These are phyloP conservation scores for Agapornis roseicollis DNA, from an alignment of 2,113 vertebrate genomes.

Conservation along the genomic window DNA sequence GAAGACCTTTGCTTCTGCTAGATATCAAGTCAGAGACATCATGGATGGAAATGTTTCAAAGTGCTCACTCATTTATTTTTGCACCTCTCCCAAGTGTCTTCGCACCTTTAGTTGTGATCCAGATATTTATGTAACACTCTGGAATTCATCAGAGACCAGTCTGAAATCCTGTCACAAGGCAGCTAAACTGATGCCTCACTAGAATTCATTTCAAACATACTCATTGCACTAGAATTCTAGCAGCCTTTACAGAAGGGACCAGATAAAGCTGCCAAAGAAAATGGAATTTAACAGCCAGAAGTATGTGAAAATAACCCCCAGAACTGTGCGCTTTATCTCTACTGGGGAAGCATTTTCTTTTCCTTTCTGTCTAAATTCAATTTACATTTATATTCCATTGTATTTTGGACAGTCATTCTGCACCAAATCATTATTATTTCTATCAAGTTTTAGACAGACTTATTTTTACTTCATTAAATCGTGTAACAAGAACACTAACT, in stretches of 20 bases:
- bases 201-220: not conserved
- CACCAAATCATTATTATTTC: not conserved
- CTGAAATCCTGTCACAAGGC: conserved; percentile 55
- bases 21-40: conserved; percentile 37
- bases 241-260: conserved; percentile 24
- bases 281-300: conserved; percentile 66
- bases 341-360: conserved; percentile 7
- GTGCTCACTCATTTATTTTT: conserved; percentile 37
- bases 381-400: conserved; percentile 45
- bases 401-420: conserved; percentile 30
- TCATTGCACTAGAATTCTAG: not conserved
- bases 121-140: conserved; percentile 61
- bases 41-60: conserved; percentile 23
- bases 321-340: conserved; percentile 16
- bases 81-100: conserved; percentile 38
- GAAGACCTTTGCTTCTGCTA: not conserved
- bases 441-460: conserved; percentile 10
- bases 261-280: conserved; percentile 68
- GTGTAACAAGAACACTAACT: not conserved
- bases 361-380: conserved; percentile 15
- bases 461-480: conserved; percentile 14
- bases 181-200: conserved; percentile 7
- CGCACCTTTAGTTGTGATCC: conserved; percentile 60
- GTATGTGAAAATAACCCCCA: conserved; percentile 53
- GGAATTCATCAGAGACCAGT: conserved; percentile 51